These are phyloP conservation scores for Gymnocephalus cernua DNA, from an alignment of 2,113 vertebrate species.

Conservation along the genomic window DNA sequence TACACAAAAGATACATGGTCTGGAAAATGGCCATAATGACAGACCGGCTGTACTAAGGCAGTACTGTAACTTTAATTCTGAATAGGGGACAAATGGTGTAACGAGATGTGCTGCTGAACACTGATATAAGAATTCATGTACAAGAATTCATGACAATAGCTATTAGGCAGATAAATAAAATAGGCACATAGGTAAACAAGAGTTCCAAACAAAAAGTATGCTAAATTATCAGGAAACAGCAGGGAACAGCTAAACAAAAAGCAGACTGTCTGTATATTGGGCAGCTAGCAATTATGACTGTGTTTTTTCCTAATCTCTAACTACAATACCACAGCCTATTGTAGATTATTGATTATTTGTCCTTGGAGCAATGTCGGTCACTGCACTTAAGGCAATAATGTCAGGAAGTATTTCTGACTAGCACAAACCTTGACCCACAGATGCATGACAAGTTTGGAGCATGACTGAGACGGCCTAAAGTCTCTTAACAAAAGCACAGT, in stretches of 20 bases:
- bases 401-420: background rate
- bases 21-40: background rate
- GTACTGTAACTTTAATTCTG: background rate
- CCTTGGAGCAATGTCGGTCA: background rate
- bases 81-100: background rate
- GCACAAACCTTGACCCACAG: background rate
- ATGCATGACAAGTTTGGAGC: background rate
- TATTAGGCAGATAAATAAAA: background rate
- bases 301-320: background rate
- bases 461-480: background rate
- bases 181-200: background rate
- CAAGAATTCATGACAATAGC: background rate
- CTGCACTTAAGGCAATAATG: background rate
- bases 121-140: background rate
- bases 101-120: background rate
- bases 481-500: background rate
- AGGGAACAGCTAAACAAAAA: background rate
- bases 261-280: background rate
- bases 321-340: background rate
- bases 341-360: constrained; percentile 1
- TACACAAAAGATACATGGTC: too few species aligned
- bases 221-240: background rate
- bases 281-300: background rate
- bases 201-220: background rate
- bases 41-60: background rate